These are phyloP conservation scores for Pituophis catenifer DNA, from an alignment of 2,113 vertebrate species.

Conservation along the genomic window DNA sequence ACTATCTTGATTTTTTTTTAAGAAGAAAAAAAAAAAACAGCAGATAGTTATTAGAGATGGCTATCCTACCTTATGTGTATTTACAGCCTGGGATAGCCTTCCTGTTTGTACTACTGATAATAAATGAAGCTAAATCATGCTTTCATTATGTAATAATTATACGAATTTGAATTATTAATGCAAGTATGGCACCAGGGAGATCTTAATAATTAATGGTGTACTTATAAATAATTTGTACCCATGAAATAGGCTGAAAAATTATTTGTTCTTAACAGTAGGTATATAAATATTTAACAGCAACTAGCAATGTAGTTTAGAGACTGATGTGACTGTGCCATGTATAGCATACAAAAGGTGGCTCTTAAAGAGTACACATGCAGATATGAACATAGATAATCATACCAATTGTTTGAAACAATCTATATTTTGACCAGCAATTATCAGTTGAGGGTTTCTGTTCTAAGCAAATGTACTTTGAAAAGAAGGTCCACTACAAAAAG, in stretches of 20 bases:
- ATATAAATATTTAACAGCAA: conserved; percentile 74
- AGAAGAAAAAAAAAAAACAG: neutral
- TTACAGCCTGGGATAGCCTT: conserved; percentile 61
- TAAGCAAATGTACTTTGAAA: neutral
- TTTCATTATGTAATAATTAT: conserved; percentile 77
- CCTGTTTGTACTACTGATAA: conserved; percentile 72
- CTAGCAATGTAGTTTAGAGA: conserved; percentile 62
- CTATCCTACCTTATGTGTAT: conserved; percentile 46
- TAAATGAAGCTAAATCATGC: conserved; percentile 73
- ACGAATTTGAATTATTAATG: conserved; percentile 76
- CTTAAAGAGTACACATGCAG: conserved; percentile 33
- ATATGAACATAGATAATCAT: neutral
- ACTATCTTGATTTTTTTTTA: conserved; percentile 22
- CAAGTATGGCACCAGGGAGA: conserved; percentile 76
- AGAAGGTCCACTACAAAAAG: neutral
- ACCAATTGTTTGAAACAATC: neutral
- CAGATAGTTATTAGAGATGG: conserved; percentile 26
- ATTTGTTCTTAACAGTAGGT: conserved; percentile 73
- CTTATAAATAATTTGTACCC: conserved; percentile 80
- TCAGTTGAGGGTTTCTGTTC: conserved; percentile 2
- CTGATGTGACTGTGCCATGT: conserved; percentile 57
- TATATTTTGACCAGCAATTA: conserved; percentile 44
- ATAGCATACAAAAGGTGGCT: conserved; percentile 34
- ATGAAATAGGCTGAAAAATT: conserved; percentile 76
- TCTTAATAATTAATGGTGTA: conserved; percentile 75